Percentiles rank a stretch among this genome's conserved stretches.
These are phyloP conservation scores for Trichonephila clavata DNA, from an alignment of 1,140 invertebrate species.

Conservation along the genomic window DNA sequence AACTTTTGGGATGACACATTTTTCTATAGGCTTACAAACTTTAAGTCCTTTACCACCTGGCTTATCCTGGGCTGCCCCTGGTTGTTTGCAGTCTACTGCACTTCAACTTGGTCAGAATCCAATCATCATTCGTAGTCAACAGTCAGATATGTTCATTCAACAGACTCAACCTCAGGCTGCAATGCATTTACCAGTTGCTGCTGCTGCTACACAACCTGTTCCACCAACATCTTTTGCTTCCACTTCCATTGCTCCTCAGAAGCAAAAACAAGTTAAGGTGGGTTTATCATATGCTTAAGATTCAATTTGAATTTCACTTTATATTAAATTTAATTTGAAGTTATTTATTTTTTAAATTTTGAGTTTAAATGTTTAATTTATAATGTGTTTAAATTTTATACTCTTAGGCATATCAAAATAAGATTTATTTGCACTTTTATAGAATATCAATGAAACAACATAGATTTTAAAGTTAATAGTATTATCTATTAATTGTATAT, in stretches of 20 bases:
- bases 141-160: conserved; percentile 93
- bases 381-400: too few species aligned
- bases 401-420: too few species aligned
- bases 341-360: background rate
- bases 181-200: conserved; percentile 68
- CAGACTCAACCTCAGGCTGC: conserved; percentile 84
- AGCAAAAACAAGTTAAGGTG: conserved; percentile 72
- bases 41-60: conserved; percentile 85
- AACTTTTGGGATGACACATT: too few species aligned
- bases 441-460: too few species aligned
- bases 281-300: background rate
- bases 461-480: too few species aligned
- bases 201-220: conserved; percentile 17
- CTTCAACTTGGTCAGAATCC: conserved; percentile 88
- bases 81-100: conserved; percentile 84
- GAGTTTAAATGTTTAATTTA: too few species aligned
- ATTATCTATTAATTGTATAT: too few species aligned
- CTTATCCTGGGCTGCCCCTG: conserved; percentile 84
- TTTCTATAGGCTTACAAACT: conserved; percentile 74
- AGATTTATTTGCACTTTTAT: too few species aligned
- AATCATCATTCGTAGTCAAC: conserved; percentile 86
- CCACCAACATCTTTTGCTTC: conserved; percentile 59
- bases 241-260: background rate
- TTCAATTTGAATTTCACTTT: too few species aligned
- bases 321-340: background rate